Evolutionary conservation across 92 coral and sea anemone species (phyloP), one percentile per base, ranked within the genome.

Genomic region (Palythoa grandis): DNA sequence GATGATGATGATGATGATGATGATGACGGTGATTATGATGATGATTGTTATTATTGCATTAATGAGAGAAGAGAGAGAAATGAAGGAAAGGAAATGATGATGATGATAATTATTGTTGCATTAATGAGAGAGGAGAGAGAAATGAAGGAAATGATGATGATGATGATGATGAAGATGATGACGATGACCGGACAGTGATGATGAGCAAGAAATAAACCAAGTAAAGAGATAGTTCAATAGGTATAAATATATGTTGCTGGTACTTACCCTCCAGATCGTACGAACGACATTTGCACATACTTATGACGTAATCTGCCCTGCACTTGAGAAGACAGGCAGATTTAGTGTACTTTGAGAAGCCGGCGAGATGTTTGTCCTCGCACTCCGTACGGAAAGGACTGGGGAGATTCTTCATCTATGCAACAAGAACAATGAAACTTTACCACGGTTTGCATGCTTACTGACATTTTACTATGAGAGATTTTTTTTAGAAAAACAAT

Each of bases 271-370:
- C 94, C 60, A 96, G 91, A 78, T 96, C 98, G 77, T 94, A 96
- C 7, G 98, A 96, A 56, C 98, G 95, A 82, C 98, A 96, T 78
- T 90, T 91, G 88, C 98, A 96, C 94, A 91, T 89, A 24, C 79
- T 83, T 9, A 94, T 94, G 60, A 96, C 95, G 86, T 94, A 96
- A 78, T 93, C 93, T 8, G 98, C 98, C 17, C 98, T 93, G 78
- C 98, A 96, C 77, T 94, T 89, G 38, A 96, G 77, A 15, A 96
- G 89, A 53, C 98, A 96, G 40, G 98, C 98, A 10, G 98, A 96
- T 78, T 96, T 96, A 79, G 98, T 96, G 85, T 96, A 96, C 82
- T 96, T 96, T 29, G 94, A 87, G 80, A 96, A 96, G 16, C 98
- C 98, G 5, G 91, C 89, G 65, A 96, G 74, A 40, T 96, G 86